Percentiles rank a stretch among this genome's conserved stretches.
phyloP scores from a whole-genome alignment of 2,888 invertebrate species.

The Drosophila neutralis region DNA sequence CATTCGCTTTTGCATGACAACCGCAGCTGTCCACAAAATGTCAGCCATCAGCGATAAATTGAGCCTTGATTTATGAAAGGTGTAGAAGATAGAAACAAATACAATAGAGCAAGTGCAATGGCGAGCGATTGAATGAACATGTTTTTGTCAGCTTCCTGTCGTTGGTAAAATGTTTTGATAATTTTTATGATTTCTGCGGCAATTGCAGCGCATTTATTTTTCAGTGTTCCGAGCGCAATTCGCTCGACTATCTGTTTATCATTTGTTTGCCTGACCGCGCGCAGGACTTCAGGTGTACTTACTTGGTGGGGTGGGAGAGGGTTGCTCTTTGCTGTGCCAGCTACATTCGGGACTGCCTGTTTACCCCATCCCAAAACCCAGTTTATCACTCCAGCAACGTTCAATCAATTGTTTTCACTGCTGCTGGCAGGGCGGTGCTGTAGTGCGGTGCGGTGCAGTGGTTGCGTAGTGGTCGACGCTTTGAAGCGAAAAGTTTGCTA shows the following conservation, averaged over 20 bases:
- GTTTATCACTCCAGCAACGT: constrained; percentile 41
- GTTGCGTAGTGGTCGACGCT: constrained; percentile 24
- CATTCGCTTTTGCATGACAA: constrained; percentile 17
- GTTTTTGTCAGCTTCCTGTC: constrained; percentile 16
- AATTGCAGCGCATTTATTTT: constrained; percentile 23
- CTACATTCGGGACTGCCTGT: constrained; percentile 15
- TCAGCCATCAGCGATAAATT: constrained; percentile 38
- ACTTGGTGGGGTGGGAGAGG: background rate
- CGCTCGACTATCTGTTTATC: constrained; percentile 53
- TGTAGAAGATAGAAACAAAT: constrained; percentile 13
- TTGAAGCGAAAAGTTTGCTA: constrained; percentile 68
- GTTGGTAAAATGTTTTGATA: constrained; percentile 34
- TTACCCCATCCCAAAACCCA: background rate
- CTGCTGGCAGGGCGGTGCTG: background rate
- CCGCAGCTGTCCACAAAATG: constrained; percentile 42
- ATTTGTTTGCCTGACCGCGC: constrained; percentile 55
- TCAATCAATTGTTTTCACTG: constrained; percentile 63
- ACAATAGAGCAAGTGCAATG: background rate
- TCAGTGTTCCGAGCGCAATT: constrained; percentile 6
- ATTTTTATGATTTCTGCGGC: constrained; percentile 40
- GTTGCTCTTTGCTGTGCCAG: constrained; percentile 26
- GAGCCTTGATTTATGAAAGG: constrained; percentile 33
- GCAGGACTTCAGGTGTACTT: constrained; percentile 23
- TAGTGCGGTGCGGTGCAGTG: background rate
- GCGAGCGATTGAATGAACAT: background rate